Conservation (phyloP, 2,797 vertebrate genomes). For the Ataeniobius toweri region DNA sequence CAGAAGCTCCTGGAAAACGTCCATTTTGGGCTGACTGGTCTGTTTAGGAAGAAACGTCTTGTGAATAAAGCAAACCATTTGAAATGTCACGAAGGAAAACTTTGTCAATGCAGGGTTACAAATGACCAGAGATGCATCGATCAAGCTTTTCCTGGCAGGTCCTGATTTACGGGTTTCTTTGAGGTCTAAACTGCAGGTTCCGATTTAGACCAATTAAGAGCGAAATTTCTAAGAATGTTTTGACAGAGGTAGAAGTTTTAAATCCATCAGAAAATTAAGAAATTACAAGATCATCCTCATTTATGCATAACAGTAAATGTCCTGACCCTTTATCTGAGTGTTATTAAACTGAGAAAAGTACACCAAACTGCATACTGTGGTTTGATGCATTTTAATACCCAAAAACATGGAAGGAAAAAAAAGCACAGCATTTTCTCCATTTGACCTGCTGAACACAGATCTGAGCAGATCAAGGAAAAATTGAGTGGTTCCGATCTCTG, state of each 20-base stretch:
- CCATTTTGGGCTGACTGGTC: conserved; percentile 92
- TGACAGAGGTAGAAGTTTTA: no score
- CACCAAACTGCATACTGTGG: not conserved
- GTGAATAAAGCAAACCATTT: conserved; percentile 8
- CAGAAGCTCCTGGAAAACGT: conserved; percentile 93
- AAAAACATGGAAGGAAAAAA: not conserved
- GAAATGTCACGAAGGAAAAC: not conserved
- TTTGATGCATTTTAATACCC: not conserved
- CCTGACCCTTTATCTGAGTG: not conserved
- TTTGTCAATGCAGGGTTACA: not conserved
- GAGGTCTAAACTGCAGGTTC: not conserved
- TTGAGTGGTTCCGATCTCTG: not conserved
- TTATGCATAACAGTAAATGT: not conserved
- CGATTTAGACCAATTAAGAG: no score
- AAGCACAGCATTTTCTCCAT: no score
- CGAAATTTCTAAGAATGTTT: not conserved
- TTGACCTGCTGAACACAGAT: no score
- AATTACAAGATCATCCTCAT: not conserved
- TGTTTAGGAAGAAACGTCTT: conserved; percentile 59
- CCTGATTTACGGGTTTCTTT: not conserved
- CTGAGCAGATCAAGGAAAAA: no score
- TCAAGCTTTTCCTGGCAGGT: not conserved
- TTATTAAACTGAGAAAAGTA: not conserved
- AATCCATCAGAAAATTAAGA: not conserved
- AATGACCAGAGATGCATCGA: not conserved